Evolutionary conservation across 2,797 vertebrate species (phyloP).

Genomic region (Poecile montanus): DNA sequence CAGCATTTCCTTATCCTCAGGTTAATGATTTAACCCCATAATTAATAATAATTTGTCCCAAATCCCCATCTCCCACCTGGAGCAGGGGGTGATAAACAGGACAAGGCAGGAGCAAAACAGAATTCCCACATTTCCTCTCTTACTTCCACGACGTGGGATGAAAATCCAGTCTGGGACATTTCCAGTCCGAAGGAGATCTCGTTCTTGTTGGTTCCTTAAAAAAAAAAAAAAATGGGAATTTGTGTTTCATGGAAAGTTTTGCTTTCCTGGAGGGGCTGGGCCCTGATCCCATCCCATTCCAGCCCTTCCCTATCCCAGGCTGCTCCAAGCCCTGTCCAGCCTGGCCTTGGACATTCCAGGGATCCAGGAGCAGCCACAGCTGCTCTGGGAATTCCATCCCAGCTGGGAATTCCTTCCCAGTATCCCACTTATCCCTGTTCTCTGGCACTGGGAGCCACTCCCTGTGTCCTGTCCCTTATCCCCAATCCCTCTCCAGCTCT

Average conservation of each 20-base stretch:
- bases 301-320: not conserved
- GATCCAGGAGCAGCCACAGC: not conserved
- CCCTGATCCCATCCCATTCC: not conserved
- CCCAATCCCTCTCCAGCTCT: not conserved
- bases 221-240: not conserved
- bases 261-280: not conserved
- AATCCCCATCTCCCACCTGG: not conserved
- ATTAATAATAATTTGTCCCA: not conserved
- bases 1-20: fast-evolving
- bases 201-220: conserved; percentile 93
- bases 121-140: conserved; percentile 1
- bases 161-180: conserved; percentile 99
- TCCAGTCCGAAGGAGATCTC: conserved; percentile 97
- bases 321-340: not conserved
- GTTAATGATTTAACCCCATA: not conserved
- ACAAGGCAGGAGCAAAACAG: too few species aligned
- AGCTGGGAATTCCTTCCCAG: not conserved
- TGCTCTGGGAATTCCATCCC: not conserved
- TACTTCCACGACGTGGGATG: conserved; percentile 95
- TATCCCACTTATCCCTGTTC: not conserved
- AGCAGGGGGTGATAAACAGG: fast-evolving
- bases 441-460: not conserved
- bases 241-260: not conserved
- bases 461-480: not conserved
- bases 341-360: not conserved